Base-by-base conservation (phyloP, 2,797 vertebrate genomes). In the Cirrhinus mrigala region DNA sequence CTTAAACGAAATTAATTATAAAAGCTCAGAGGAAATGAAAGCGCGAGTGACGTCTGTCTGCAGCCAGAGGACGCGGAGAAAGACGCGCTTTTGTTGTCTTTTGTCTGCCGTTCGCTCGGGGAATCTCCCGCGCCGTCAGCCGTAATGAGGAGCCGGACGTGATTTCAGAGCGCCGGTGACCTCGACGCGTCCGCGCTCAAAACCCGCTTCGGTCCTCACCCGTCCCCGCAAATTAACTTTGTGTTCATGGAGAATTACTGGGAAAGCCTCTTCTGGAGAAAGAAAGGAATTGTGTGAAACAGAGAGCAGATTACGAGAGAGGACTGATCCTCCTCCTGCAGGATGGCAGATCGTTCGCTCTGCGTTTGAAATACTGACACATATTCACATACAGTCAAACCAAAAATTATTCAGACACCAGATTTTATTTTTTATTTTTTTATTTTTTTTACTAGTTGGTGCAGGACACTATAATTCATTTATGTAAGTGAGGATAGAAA, bases 1-100 rank as follows among this genome's bases (percentile, higher is more conserved):
- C 94, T 94, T 94, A 94, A 94, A 90, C 92, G 92, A 90, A 93
- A 94, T 95, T 94, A 93, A 95, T 95, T 94, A 93, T 89, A 88
- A 90, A 89, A 93, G 91, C 93, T 93, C 90, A 90, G 92, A 94
- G 90, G 93, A 93, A 93, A 94, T 95, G 93, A 92, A 93, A 92
- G 91, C 87, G 87, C 91, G 95, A 94, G 93, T 91, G 91, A 93
- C 93, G 44, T 73, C 91, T 92, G 90, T 84, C 85, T 78, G 24
- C 92, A 90, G 90, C 89, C 90, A 80, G 89, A 84, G 90, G 89
- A 88, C 18, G 6, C 16, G 4, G 78, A 66, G 62, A 80, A 68
- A 80, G 76, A 80, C 44, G 9, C 1, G 20, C 78, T 66, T 48
- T 50, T 81, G 66, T 70, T 70, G 16, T 69, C 33, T 69, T 56